Conservation (phyloP, 2,113 vertebrate genomes). For the Cinclus cinclus region DNA sequence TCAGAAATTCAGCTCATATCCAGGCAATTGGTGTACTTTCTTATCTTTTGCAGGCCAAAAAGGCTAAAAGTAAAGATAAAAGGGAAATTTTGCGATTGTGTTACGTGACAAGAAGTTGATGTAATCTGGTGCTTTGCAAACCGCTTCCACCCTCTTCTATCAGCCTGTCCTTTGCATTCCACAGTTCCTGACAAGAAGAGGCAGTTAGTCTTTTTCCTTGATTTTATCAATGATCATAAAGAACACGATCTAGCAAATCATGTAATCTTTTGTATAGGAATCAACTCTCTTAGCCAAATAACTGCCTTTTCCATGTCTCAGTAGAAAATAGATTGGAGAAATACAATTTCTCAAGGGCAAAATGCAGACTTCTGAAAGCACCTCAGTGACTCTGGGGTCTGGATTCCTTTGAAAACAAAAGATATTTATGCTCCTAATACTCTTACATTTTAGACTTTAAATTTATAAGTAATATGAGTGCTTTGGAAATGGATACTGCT, state of each 20-base stretch:
- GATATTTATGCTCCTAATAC: slow-evolving; percentile 36
- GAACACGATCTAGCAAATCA: slow-evolving; percentile 32
- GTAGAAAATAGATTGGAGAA: slow-evolving; percentile 27
- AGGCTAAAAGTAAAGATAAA: slow-evolving; percentile 28
- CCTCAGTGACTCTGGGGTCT: slow-evolving; percentile 1
- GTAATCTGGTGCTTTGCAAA: background rate
- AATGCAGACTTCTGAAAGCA: slow-evolving; percentile 31
- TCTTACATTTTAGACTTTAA: background rate
- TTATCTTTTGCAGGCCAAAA: slow-evolving; percentile 58
- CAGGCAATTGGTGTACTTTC: slow-evolving; percentile 37
- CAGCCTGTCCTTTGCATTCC: background rate
- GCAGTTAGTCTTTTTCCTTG: slow-evolving; percentile 22
- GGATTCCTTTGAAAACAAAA: slow-evolving; percentile 29
- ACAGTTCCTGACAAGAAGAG: background rate
- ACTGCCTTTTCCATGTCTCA: slow-evolving; percentile 15
- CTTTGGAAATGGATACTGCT: slow-evolving; percentile 30
- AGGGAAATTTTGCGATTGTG: background rate
- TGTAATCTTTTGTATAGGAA: slow-evolving; percentile 24
- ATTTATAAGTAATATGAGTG: slow-evolving; percentile 5
- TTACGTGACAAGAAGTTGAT: slow-evolving; percentile 36
- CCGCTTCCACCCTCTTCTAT: background rate
- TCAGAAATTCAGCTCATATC: slow-evolving; percentile 53
- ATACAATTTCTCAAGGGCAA: slow-evolving; percentile 52
- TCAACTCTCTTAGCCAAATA: slow-evolving; percentile 6
- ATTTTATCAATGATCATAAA: slow-evolving; percentile 47